Evolutionary conservation across 92 coral and sea anemone species (phyloP), one percentile per base, ranked within the genome.

Genomic region (Parazoanthus darwini): DNA sequence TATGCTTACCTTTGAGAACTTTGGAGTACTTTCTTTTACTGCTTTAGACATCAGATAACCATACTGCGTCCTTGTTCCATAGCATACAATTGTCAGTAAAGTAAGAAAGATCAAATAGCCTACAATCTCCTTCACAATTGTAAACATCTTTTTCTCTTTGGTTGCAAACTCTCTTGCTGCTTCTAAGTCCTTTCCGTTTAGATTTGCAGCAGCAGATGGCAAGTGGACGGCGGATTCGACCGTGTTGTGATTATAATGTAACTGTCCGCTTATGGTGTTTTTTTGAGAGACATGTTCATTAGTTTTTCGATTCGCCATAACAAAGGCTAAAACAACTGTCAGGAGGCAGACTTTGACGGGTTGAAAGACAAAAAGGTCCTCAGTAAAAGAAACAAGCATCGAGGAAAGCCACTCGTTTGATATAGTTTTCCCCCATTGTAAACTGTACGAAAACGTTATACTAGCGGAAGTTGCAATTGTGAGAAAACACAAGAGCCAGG

Each of bases 381-480:
- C 91, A 3, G 94, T 87, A 84, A 95, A 95, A 0, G 98, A 94
- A 18, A 95, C 90, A 2, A 95, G 90, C 91, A 94, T 92, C 8
- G 98, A 95, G 18, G 98, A 92, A 3, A 95, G 91, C 98, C 98
- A 95, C 42, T 94, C 95, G 37, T 95, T 94, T 4, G 96, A 88
- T 44, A 94, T 88, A 20, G 92, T 94, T 79, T 92, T 94, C 1
- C 97, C 97, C 98, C 98, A 95, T 37, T 87, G 92, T 25, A 95
- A 82, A 66, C 98, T 95, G 92, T 90, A 96, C 71, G 91, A 92
- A 66, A 96, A 96, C 0, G 98, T 96, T 36, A 94, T 88, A 14
- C 86, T 83, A 11, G 96, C 88, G 2, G 98, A 96, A n/a, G 89
- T 91, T 36, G 92, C 87, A 1, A 94, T 87, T 0, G 94, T 88